Percentiles rank a stretch among this genome's conserved stretches.
Evolutionary conservation across 1,140 invertebrate genomes (phyloP).

Genomic region (Proctacanthus coquilletti): DNA sequence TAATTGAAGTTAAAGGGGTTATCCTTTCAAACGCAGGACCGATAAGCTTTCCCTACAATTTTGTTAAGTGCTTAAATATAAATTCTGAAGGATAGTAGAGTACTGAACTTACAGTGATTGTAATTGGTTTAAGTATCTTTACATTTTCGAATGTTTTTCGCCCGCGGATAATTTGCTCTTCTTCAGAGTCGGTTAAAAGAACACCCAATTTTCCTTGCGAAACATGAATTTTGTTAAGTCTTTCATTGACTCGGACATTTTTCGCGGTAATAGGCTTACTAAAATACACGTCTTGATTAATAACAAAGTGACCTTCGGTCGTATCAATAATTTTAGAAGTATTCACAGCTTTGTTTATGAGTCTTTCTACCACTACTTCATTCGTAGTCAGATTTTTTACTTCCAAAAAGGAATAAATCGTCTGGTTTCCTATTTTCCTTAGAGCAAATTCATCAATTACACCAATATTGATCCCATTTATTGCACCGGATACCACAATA

Average conservation of each 20-base stretch:
- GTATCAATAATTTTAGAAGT: conserved; percentile 15
- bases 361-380: conserved; percentile 12
- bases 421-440: conserved; percentile 17
- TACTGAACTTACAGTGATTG: conserved; percentile 16
- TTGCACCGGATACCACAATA: conserved; percentile 12
- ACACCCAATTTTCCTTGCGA: conserved; percentile 27
- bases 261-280: conserved; percentile 21
- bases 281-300: conserved; percentile 31
- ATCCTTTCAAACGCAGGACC: no score
- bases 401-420: conserved; percentile 12
- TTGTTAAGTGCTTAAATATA: neutral
- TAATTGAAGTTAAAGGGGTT: conserved; percentile 25
- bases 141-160: conserved; percentile 28
- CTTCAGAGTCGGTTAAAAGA: conserved; percentile 19
- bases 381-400: conserved; percentile 13
- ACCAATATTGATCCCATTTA: conserved; percentile 16
- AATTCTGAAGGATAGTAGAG: neutral
- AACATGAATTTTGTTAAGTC: conserved; percentile 30
- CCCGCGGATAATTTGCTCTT: conserved; percentile 28
- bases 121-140: conserved; percentile 26
- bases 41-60: no score
- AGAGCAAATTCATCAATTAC: neutral
- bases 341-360: conserved; percentile 15
- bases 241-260: conserved; percentile 21
- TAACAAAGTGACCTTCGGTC: conserved; percentile 17